Evolutionary conservation across 2,797 vertebrate genomes (phyloP).

Genomic region (Podarcis siculus): DNA sequence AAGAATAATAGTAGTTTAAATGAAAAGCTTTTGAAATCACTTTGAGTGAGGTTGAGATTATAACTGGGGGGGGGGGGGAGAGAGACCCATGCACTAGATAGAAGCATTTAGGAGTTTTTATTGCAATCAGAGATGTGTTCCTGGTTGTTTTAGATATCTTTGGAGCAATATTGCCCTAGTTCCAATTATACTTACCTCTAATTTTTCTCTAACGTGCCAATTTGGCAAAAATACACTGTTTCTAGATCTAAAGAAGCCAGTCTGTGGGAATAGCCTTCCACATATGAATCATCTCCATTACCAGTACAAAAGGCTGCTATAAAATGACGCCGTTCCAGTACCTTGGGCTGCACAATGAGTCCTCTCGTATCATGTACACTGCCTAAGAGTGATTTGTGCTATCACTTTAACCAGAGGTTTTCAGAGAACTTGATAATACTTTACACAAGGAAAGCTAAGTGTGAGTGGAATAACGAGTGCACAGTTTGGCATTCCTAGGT

Average conservation of each 20-base stretch:
- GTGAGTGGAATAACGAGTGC: not conserved
- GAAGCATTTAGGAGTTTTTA: conserved; percentile 39
- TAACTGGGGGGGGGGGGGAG: conserved; percentile 38
- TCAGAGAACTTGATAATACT: not conserved
- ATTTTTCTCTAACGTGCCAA: conserved; percentile 15
- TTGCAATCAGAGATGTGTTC: conserved; percentile 1
- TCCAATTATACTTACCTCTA: conserved; percentile 13
- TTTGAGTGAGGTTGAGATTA: conserved; percentile 71
- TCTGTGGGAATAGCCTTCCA: not conserved
- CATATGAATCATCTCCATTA: not conserved
- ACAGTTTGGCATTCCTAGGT: not conserved
- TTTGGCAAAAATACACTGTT: not conserved
- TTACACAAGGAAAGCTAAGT: not conserved
- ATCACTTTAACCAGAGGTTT: not conserved
- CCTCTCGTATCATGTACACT: not conserved
- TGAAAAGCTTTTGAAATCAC: conserved; percentile 74
- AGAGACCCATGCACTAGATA: conserved; percentile 26
- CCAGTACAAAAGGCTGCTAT: not conserved
- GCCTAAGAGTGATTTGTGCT: not conserved
- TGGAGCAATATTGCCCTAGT: conserved; percentile 39
- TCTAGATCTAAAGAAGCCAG: not conserved
- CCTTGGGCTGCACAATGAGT: not conserved
- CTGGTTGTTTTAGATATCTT: conserved; percentile 26
- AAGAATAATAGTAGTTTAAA: conserved; percentile 80
- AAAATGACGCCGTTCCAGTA: not conserved